Percentiles rank a stretch among this genome's conserved stretches.
phyloP scores from a whole-genome alignment of 2,797 vertebrate species.

The Pangasius krempfi region DNA sequence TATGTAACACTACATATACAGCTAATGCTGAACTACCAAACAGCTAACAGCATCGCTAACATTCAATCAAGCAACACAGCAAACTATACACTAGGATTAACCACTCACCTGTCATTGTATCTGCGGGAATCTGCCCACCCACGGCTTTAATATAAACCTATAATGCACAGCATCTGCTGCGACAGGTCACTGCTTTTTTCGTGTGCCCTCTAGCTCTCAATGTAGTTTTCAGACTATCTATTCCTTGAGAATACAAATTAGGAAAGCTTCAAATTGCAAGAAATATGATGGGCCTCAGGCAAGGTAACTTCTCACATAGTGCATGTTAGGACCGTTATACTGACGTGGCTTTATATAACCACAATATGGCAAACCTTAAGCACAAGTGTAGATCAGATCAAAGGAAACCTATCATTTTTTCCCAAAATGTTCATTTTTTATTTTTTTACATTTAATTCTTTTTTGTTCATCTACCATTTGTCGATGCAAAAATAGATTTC shows the following conservation, averaged over 20 bases:
- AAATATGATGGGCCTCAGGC: conserved; percentile 28
- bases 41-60: not conserved
- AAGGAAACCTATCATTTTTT: not conserved
- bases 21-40: conserved; percentile 5
- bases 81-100: conserved; percentile 25
- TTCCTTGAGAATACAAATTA: conserved; percentile 49
- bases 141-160: conserved; percentile 43
- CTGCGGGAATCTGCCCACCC: conserved; percentile 19
- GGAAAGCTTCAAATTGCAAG: conserved; percentile 41
- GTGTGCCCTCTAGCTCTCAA: conserved; percentile 43
- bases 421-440: not conserved
- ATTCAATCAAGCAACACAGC: not conserved
- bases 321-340: conserved; percentile 30
- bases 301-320: conserved; percentile 32
- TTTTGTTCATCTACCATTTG: not conserved
- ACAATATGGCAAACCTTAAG: conserved; percentile 16
- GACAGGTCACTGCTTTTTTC: conserved; percentile 44
- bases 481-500: not conserved
- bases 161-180: conserved; percentile 53
- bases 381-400: not conserved
- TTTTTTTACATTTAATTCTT: not conserved
- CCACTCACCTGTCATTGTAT: conserved; percentile 39
- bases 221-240: conserved; percentile 42
- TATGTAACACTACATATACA: not conserved
- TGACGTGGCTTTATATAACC: conserved; percentile 17